Percentiles rank a stretch among this genome's conserved stretches.
Conservation (phyloP, 2,113 vertebrate genomes). For the Charadrius vociferus region DNA sequence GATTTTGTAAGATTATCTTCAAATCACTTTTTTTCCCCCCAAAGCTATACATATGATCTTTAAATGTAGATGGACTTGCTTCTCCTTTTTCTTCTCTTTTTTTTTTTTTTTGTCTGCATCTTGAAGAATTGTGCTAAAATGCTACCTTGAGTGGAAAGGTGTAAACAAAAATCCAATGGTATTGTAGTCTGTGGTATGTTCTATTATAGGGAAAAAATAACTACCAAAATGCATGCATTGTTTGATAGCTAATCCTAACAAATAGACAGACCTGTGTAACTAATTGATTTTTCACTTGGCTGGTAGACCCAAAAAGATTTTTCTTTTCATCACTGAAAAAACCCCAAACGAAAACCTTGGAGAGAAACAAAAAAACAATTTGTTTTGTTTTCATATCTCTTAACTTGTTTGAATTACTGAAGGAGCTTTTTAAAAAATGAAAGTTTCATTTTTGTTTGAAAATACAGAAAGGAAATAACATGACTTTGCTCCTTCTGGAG, state of each 20-base stretch:
- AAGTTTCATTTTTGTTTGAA: neutral
- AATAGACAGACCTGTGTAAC: neutral
- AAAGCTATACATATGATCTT: neutral
- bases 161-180: neutral
- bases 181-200: neutral
- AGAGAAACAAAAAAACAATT: neutral
- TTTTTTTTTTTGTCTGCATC: neutral
- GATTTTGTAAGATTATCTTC: neutral
- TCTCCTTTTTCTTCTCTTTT: neutral
- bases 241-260: neutral
- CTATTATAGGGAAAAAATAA: neutral
- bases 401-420: neutral
- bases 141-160: neutral
- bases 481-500: neutral
- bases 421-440: neutral
- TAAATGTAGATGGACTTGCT: neutral
- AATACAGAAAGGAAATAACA: neutral
- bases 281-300: conserved; percentile 21
- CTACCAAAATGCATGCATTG: neutral
- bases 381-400: neutral
- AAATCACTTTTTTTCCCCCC: fast-evolving
- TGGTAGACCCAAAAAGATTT: neutral
- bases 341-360: neutral
- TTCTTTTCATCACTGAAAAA: neutral
- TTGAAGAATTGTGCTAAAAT: neutral